These are phyloP conservation scores for Chaenodraco wilsoni DNA, from an alignment of 2,797 vertebrate species.

Conservation along the genomic window DNA sequence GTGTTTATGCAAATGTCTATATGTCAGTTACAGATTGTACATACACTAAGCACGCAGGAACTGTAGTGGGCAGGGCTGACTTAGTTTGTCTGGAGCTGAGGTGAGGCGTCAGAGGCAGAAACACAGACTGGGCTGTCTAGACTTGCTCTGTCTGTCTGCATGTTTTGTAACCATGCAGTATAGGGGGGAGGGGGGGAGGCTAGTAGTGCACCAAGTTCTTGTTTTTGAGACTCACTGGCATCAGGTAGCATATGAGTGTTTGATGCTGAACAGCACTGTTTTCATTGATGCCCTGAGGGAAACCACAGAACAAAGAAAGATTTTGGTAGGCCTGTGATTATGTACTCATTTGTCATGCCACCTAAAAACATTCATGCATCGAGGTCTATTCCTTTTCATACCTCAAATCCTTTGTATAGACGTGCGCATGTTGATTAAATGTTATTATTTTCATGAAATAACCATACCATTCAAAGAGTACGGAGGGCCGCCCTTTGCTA, in stretches of 20 bases:
- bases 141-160: conserved; percentile 78
- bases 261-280: conserved; percentile 72
- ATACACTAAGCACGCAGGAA: conserved; percentile 39
- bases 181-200: conserved; percentile 47
- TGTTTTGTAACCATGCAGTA: conserved; percentile 77
- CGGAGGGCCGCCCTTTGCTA: conserved; percentile 21
- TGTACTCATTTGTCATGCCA: conserved; percentile 60
- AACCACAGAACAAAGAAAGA: conserved; percentile 75
- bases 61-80: conserved; percentile 53
- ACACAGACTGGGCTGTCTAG: conserved; percentile 79
- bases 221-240: conserved; percentile 73
- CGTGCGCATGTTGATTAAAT: conserved; percentile 31
- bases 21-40: conserved; percentile 47
- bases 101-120: conserved; percentile 75
- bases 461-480: conserved; percentile 36
- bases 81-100: conserved; percentile 72
- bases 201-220: conserved; percentile 53
- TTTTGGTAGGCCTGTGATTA: conserved; percentile 54
- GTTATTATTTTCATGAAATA: conserved; percentile 31
- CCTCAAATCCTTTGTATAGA: conserved; percentile 21
- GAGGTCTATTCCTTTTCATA: conserved; percentile 37
- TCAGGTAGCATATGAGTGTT: conserved; percentile 71
- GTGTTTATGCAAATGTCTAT: conserved; percentile 41
- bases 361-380: conserved; percentile 53
- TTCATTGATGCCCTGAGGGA: conserved; percentile 71